Evolutionary conservation across 2,797 vertebrate species (phyloP).

Genomic region (Gymnopithys bicolor): DNA sequence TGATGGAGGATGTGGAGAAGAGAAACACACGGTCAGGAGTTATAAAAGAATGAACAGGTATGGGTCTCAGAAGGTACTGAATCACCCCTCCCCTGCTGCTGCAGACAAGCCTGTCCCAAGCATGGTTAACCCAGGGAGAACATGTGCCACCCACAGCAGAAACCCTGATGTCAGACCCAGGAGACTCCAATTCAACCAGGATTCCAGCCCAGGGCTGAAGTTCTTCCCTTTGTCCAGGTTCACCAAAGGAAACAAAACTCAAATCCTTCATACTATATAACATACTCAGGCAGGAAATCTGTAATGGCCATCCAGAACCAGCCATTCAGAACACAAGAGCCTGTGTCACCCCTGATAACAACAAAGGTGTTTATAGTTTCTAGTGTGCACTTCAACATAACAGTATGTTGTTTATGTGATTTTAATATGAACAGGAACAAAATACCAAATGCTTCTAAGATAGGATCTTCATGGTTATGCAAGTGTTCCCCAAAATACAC

Average conservation of each 20-base stretch:
- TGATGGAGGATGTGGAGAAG: not conserved
- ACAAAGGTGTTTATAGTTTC: not conserved
- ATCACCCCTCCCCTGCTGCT: not conserved
- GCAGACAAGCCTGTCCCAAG: not conserved
- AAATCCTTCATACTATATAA: not conserved
- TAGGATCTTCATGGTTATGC: conserved; percentile 9
- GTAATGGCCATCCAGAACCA: not conserved
- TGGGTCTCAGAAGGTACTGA: not conserved
- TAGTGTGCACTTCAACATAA: not conserved
- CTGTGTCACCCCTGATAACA: not conserved
- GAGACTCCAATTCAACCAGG: not conserved
- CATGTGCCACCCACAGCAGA: not conserved
- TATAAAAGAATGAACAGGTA: not conserved
- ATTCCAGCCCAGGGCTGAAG: not conserved
- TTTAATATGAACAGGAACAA: conserved; percentile 4
- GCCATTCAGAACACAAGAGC: not conserved
- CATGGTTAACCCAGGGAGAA: not conserved
- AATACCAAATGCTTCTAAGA: conserved; percentile 11
- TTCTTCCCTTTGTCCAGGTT: not conserved
- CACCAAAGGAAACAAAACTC: not conserved
- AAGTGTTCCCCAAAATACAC: not conserved
- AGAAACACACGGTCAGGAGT: not conserved
- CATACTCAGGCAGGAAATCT: not conserved
- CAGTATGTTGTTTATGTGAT: not conserved
- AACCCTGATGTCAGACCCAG: not conserved